These are phyloP conservation scores for Lasioglossum calceatum DNA, from an alignment of 2,888 invertebrate genomes.

Conservation along the genomic window DNA sequence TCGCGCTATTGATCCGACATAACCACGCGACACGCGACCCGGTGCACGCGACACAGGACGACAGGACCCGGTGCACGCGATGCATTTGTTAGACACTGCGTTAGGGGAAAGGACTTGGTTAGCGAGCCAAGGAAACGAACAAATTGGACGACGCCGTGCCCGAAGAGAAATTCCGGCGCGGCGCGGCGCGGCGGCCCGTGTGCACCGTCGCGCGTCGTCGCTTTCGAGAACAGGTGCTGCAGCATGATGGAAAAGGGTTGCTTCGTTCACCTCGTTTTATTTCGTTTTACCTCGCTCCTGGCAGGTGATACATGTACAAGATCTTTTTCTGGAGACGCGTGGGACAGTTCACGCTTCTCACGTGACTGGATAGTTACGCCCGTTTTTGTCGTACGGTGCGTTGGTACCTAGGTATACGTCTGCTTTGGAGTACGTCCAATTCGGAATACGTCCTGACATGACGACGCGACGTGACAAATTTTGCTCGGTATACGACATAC, in stretches of 20 bases:
- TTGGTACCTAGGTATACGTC: too few relatives aligned
- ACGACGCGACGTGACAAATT: too few relatives aligned
- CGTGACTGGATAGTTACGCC: not conserved
- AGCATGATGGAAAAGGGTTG: not conserved
- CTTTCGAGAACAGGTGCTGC: not conserved
- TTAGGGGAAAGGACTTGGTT: slow-evolving; percentile 12
- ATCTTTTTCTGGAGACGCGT: not conserved
- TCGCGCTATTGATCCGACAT: slow-evolving; percentile 48
- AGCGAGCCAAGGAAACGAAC: slow-evolving; percentile 35
- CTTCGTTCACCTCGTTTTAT: not conserved
- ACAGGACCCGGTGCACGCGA: slow-evolving; percentile 25
- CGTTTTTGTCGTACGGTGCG: too few relatives aligned
- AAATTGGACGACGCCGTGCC: slow-evolving; percentile 30
- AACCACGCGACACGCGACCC: not conserved
- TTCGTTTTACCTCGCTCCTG: not conserved
- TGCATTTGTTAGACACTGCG: slow-evolving; percentile 32
- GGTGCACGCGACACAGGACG: slow-evolving; percentile 40
- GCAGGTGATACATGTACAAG: not conserved
- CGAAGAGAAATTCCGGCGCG: not conserved
- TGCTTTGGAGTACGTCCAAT: too few relatives aligned
- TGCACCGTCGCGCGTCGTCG: not conserved
- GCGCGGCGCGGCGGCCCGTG: not conserved
- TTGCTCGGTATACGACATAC: too few relatives aligned
- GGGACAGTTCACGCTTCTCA: not conserved
- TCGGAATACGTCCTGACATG: too few relatives aligned